Conservation (phyloP, 2,888 invertebrate genomes). For the Megalurothrips usitatus region DNA sequence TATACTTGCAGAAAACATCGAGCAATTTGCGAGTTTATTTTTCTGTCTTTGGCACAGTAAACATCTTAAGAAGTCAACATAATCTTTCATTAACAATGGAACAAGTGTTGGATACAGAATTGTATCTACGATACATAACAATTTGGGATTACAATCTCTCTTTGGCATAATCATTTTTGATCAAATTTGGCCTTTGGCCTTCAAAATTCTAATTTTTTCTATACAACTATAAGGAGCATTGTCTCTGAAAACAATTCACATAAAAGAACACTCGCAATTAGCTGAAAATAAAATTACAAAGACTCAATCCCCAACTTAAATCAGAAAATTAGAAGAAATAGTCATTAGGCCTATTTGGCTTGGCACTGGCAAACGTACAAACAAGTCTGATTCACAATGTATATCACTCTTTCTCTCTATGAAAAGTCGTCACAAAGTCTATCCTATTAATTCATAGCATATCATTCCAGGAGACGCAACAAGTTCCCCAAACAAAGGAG, state of each 20-base stretch:
- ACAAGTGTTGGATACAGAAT: constrained; percentile 6
- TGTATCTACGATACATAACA: constrained; percentile 22
- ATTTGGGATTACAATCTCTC: background rate
- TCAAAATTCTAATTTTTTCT: background rate
- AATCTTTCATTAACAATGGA: constrained; percentile 5
- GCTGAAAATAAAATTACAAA: background rate
- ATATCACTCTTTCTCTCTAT: background rate
- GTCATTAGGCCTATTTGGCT: constrained; percentile 15
- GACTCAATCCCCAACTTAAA: background rate
- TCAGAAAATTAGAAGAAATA: background rate
- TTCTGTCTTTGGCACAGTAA: constrained; percentile 12
- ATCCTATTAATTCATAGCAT: too few relatives aligned
- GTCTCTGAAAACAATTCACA: background rate
- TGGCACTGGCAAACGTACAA: constrained; percentile 20
- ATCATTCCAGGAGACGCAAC: background rate
- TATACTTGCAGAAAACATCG: background rate
- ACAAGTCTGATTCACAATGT: background rate
- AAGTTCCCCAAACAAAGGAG: too few relatives aligned
- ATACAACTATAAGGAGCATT: background rate
- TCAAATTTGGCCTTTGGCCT: background rate
- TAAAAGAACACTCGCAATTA: background rate
- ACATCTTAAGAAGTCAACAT: constrained; percentile 10
- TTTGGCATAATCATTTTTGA: constrained; percentile 25
- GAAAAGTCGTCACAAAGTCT: background rate
- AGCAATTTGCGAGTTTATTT: background rate